These are phyloP conservation scores for Alosa alosa DNA, from an alignment of 2,113 vertebrate genomes.

Conservation along the genomic window DNA sequence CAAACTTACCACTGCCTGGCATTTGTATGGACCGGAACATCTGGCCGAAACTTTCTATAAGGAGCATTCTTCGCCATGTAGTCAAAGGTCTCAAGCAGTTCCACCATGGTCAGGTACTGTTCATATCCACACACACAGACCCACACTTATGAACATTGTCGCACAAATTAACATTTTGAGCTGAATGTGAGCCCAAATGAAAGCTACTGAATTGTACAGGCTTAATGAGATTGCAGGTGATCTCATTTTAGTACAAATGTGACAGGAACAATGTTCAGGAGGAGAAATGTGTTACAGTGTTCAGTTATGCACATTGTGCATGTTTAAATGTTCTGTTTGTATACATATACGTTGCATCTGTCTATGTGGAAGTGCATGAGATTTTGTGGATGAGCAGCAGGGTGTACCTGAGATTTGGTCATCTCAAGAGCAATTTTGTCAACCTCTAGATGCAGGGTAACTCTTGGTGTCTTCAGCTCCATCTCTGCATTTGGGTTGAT, in stretches of 20 bases:
- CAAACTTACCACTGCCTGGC: slow-evolving; percentile 75
- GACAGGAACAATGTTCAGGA: neutral
- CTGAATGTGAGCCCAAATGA: too few relatives aligned
- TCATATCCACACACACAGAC: slow-evolving; percentile 43
- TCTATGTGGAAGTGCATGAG: neutral
- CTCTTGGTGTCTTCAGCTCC: slow-evolving; percentile 84
- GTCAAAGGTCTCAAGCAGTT: slow-evolving; percentile 89
- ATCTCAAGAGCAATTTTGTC: slow-evolving; percentile 91
- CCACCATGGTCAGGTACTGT: slow-evolving; percentile 91
- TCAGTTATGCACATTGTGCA: neutral
- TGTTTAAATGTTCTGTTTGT: neutral
- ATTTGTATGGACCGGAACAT: slow-evolving; percentile 69
- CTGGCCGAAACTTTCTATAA: slow-evolving; percentile 88
- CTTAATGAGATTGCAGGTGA: neutral
- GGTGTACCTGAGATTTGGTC: slow-evolving; percentile 84
- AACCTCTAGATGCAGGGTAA: slow-evolving; percentile 84
- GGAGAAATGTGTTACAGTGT: too few relatives aligned
- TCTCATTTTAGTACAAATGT: neutral
- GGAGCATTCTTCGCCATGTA: slow-evolving; percentile 90
- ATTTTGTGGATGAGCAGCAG: neutral
- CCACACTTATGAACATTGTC: neutral
- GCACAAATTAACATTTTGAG: neutral
- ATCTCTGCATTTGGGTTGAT: slow-evolving; percentile 87
- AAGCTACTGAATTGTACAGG: too few relatives aligned
- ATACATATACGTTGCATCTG: neutral